Evolutionary conservation across 1,140 invertebrate genomes (phyloP), one percentile per base, ranked within the genome.

Genomic region (Neoseiulus cucumeris): DNA sequence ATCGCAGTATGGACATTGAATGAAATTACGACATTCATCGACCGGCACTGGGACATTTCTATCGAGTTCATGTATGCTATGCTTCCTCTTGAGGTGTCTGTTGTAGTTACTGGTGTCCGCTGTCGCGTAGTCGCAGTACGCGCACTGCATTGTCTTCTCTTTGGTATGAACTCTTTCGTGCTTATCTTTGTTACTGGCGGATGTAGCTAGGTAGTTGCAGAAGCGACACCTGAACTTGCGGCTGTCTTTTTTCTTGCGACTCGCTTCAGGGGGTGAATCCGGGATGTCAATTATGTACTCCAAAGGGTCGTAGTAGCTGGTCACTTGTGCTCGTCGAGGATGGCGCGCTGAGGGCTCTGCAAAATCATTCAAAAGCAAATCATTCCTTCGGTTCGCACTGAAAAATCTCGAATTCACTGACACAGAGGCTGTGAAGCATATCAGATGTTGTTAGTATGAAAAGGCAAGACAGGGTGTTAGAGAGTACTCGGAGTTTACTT

Each of bases 31-130:
- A 2, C 4, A 25, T 18, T 59, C 14, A 59, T 33, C 51, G 14
- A 20, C 14, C 51, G 51, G 22, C 25, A 59, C 14, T 2, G 51
- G 14, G 0, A 25, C 14, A 14, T 17, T 17, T 4, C 51, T 12
- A 29, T 59, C 51, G 1, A 33, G 51, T 20, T 59, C 51, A 20
- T 39, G 33, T 6, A 59, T 33, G 22, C 22, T 33, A 25, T 59
- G 51, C 51, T 59, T 59, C 33, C 51, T 25, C 33, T 20, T 12
- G 12, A 59, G 51, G 22, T 59, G 51, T 33, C 51, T 25, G 22
- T 59, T 59, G 51, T 59, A 59, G 51, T 59, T 59, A 9, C 51
- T 59, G 25, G n/a, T 59, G 51, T 59, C 51, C 4, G 51, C 51
- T 59, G 51, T 59, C 14, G 51, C 51, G 22, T 59, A 59, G 25